Base-by-base conservation (phyloP, 2,888 invertebrate species). In the Drosophila buzzatii region DNA sequence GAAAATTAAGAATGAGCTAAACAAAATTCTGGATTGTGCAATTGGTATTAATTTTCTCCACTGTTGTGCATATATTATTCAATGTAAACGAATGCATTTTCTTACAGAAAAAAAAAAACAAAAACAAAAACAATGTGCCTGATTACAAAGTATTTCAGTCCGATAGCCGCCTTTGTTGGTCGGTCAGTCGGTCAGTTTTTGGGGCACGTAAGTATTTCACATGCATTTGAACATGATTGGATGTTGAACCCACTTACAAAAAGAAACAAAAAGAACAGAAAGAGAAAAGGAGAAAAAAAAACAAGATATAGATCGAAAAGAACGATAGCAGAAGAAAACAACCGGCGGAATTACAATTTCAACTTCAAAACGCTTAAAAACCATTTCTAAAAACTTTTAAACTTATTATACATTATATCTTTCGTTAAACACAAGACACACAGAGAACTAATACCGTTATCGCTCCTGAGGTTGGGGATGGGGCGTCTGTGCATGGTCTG, bases 31-130 rank as follows among this genome's bases (percentile, higher is more conserved):
- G 83, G 86, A 90, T 83, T 64, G 86, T 90, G 90, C 88, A 88
- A 88, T 88, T 88, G 90, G 90, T 90, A 90, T 79, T 67, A 85
- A 88, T 88, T 90, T 88, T 90, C 88, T 85, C 90, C 90, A 59
- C 75, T 88, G 85, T 78, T 90, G 90, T 73, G 70, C 72, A 55
- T 45, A 76, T 60, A 77, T 63, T 63, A 70, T 65, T 69, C 73
- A 77, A 73, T 65, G 70, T 72, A 71, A 81, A 82, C 87, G 76
- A 85, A 88, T 85, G 85, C 85, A 85, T 85, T 85, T 85, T 85
- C 85, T 58, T 79, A 77, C 61, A 68, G 69, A 85, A 72, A 66
- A 65, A 72, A 27, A 27, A 76, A 73, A 81, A 71, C 59, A 67
- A 74, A 74, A 81, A 71, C 62, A 67, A 74, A 76, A 76, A 63